Evolutionary conservation across 1,140 invertebrate species (phyloP).

Genomic region (Drosophila guanche): DNA sequence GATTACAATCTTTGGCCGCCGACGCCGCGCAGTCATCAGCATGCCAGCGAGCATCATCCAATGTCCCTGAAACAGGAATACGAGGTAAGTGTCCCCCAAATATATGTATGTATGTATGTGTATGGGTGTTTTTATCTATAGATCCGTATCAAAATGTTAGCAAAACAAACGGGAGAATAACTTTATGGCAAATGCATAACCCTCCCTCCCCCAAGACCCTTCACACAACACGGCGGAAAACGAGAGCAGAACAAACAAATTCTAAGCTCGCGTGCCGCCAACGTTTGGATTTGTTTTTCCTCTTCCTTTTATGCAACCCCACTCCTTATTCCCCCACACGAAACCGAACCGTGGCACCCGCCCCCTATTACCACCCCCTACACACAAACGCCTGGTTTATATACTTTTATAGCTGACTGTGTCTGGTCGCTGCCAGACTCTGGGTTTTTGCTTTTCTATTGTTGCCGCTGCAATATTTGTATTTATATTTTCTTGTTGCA

Average conservation of each 20-base stretch:
- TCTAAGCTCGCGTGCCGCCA: slow-evolving; percentile 73
- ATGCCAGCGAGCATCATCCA: slow-evolving; percentile 75
- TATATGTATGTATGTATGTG: slow-evolving; percentile 11
- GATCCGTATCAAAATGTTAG: slow-evolving; percentile 27
- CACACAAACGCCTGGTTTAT: slow-evolving; percentile 39
- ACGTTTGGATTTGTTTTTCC: slow-evolving; percentile 52
- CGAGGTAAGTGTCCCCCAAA: slow-evolving; percentile 84
- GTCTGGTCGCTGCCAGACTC: slow-evolving; percentile 44
- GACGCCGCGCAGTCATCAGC: slow-evolving; percentile 84
- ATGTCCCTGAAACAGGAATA: slow-evolving; percentile 88
- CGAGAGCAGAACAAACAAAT: slow-evolving; percentile 55
- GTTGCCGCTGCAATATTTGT: slow-evolving; percentile 48
- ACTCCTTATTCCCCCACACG: neutral
- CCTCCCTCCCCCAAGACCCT: too few relatives aligned
- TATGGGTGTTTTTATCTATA: slow-evolving; percentile 34
- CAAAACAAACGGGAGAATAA: slow-evolving; percentile 48
- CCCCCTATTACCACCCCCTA: slow-evolving; percentile 8
- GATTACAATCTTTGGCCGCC: slow-evolving; percentile 87
- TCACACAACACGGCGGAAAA: slow-evolving; percentile 5
- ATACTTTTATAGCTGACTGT: slow-evolving; percentile 64
- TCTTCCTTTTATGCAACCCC: slow-evolving; percentile 9
- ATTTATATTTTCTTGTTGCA: slow-evolving; percentile 63
- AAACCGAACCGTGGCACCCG: neutral
- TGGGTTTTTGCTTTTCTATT: slow-evolving; percentile 37
- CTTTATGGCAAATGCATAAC: slow-evolving; percentile 44